A percentile compares a stretch with the other conserved stretches of the same genome.
Evolutionary conservation across 2,797 vertebrate species (phyloP).

Genomic region (Rhinophrynus dorsalis): DNA sequence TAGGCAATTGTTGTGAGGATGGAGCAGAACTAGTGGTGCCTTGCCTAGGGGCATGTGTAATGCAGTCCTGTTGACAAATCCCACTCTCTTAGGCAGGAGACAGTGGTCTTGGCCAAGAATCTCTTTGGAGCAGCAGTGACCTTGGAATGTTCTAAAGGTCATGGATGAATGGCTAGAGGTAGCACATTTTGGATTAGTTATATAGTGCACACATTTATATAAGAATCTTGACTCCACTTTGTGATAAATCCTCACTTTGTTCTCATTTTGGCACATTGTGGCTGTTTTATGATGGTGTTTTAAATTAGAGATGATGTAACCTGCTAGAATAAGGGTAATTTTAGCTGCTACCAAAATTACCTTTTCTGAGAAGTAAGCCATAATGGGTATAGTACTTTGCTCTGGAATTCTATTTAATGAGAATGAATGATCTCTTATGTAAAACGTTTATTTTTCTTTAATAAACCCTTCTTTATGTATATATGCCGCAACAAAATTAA

Average conservation of each 20-base stretch:
- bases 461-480: conserved; percentile 60
- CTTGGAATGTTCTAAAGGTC: background rate
- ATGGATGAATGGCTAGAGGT: background rate
- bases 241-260: conserved; percentile 11
- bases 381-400: conserved; percentile 50
- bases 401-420: conserved; percentile 66
- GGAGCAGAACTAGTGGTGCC: too few relatives aligned
- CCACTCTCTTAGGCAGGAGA: too few relatives aligned
- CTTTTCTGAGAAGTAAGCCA: conserved; percentile 24
- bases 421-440: conserved; percentile 62
- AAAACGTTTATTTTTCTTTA: conserved; percentile 65
- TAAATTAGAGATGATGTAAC: conserved; percentile 22
- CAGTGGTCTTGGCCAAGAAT: background rate
- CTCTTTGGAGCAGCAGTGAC: too few relatives aligned
- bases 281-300: background rate
- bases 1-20: too few relatives aligned
- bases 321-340: conserved; percentile 15
- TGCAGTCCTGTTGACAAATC: too few relatives aligned
- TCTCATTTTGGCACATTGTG: conserved; percentile 1
- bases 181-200: background rate
- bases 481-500: conserved; percentile 63
- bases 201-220: too few relatives aligned
- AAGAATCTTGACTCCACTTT: background rate
- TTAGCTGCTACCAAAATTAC: conserved; percentile 26
- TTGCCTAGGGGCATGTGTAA: too few relatives aligned